Evolutionary conservation across 1,140 invertebrate genomes (phyloP), one percentile per base, ranked within the genome.

Genomic region (Oncopeltus fasciatus): DNA sequence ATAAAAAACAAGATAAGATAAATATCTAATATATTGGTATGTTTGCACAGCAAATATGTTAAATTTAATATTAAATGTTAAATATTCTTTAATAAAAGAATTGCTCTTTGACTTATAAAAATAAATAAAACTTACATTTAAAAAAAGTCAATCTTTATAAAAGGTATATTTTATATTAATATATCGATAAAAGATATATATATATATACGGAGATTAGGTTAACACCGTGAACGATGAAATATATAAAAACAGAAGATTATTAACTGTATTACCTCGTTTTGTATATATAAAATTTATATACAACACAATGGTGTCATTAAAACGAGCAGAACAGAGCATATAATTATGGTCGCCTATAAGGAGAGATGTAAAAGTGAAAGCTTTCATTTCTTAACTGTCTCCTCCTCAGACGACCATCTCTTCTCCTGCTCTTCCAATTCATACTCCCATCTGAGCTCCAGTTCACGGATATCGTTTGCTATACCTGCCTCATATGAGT

Each of bases 381-480:
- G n/a, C n/a, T n/a, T n/a, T 47, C 59, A 64, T 38, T 68, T 69
- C 65, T 69, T 70, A 21, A 59, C 57, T 8, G 67, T 64, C 60
- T 82, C 79, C 61, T 83, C 81, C 67, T 81, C 80, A 61, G 74
- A 79, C 24, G 79, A 82, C 81, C 81, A 83, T 47, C 77, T 74
- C 64, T 81, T 81, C 64, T 83, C 82, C 56, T 83, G 80, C 69
- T 84, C 81, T 67, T 83, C 80, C 24, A 84, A 68, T 69, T 85
- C 82, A 60, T 79, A 80, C 66, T 84, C 79, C 75, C 80, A 80
- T 61, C 81, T 74, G 38, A 83, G 70, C 70, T 84, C 83, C 24
- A 84, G 72, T 67, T 83, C 81, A 20, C 79, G 74, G 76, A 84
- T 84, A 68, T 84, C 83, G 67, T 84, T 81, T 18, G 80, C 83